phyloP scores from a whole-genome alignment of 2,797 vertebrate species.

The Petrocephalus sullivani region DNA sequence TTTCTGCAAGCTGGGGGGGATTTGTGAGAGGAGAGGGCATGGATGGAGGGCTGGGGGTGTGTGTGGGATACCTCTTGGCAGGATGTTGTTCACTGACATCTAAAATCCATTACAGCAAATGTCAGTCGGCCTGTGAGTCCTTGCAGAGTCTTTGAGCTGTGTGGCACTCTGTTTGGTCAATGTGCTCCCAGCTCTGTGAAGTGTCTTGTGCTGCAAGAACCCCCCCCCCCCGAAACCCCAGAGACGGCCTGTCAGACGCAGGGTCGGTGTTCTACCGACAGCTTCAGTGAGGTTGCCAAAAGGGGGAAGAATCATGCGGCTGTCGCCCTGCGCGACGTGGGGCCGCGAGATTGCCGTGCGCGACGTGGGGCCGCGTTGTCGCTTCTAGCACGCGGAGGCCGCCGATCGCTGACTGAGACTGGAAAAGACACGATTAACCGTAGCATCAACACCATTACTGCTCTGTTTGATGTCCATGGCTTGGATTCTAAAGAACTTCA shows the following conservation, averaged over 20 bases:
- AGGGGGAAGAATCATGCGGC: no score
- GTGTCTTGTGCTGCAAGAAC: background rate
- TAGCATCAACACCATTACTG: background rate
- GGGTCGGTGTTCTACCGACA: background rate
- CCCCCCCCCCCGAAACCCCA: background rate
- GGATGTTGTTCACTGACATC: background rate
- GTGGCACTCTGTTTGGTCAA: background rate
- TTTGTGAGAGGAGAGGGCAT: background rate
- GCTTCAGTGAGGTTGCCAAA: background rate
- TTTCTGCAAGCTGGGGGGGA: background rate
- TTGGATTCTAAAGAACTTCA: background rate
- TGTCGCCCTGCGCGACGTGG: no score
- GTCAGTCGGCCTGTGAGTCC: background rate
- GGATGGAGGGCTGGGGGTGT: background rate
- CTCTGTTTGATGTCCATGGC: background rate
- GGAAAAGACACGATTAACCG: background rate
- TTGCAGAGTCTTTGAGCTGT: background rate
- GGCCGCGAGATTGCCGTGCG: background rate
- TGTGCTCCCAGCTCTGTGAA: background rate
- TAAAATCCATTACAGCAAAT: background rate
- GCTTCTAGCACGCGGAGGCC: background rate
- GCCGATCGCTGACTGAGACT: background rate
- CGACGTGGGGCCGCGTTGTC: background rate
- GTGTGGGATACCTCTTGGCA: background rate
- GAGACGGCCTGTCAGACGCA: no score